A percentile compares a stretch with the other conserved stretches of the same genome.
Evolutionary conservation across 2,113 vertebrate genomes (phyloP).

Genomic region (Pyrgilauda ruficollis): DNA sequence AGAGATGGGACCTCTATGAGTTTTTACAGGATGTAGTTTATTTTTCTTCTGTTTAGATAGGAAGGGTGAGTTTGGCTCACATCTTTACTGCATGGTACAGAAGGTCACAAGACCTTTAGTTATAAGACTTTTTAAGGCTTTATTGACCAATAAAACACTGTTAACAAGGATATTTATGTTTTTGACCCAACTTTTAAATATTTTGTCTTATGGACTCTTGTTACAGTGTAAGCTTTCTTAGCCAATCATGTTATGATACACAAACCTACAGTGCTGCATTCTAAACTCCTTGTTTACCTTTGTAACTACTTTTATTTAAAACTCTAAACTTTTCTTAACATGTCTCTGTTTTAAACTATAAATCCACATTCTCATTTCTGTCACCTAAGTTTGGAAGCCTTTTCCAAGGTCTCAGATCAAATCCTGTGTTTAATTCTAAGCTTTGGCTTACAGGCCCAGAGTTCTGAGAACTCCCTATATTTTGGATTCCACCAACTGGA

Average conservation of each 20-base stretch:
- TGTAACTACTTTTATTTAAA: background rate
- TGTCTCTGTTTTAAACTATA: background rate
- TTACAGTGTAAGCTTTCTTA: background rate
- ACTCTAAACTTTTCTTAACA: background rate
- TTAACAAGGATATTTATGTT: background rate
- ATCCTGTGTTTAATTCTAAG: background rate
- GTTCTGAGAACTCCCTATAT: background rate
- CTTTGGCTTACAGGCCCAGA: background rate
- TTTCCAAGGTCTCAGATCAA: background rate
- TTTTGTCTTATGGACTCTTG: background rate
- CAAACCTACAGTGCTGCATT: background rate
- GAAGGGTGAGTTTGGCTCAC: background rate
- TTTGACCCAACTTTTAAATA: background rate
- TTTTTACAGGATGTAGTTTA: background rate
- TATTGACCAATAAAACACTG: background rate
- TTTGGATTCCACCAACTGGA: background rate
- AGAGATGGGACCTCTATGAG: background rate
- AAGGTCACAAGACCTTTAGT: background rate
- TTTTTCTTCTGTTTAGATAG: background rate
- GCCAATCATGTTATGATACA: background rate
- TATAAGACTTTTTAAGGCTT: background rate
- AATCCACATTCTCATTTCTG: background rate
- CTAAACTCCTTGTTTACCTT: background rate
- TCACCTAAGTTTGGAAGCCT: background rate
- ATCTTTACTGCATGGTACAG: background rate